Conservation (phyloP, 2,113 vertebrate genomes). For the Carollia perspicillata region DNA sequence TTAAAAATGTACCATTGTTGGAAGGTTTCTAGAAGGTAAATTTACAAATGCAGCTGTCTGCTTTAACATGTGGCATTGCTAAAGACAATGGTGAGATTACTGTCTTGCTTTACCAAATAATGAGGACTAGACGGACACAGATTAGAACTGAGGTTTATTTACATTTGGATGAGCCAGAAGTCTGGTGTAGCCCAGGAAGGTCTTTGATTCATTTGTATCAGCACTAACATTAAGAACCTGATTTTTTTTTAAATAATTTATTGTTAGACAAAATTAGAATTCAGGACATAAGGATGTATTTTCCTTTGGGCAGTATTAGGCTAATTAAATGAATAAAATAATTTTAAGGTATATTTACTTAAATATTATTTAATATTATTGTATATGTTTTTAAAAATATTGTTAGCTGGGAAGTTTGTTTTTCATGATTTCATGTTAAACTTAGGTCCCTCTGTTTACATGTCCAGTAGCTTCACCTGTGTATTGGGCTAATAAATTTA, state of each 20-base stretch:
- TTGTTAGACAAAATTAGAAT: conserved; percentile 29
- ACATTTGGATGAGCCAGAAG: conserved; percentile 21
- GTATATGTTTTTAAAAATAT: background rate
- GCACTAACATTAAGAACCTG: background rate
- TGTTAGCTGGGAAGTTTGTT: background rate
- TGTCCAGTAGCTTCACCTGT: conserved; percentile 35
- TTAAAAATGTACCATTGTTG: background rate
- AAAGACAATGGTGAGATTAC: conserved; percentile 47
- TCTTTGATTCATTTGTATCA: conserved; percentile 23
- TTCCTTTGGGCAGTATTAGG: background rate
- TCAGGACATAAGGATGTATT: background rate
- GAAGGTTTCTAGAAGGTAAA: background rate
- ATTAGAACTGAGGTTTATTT: conserved; percentile 26
- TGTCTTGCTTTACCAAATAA: conserved; percentile 7
- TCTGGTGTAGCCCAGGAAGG: conserved; percentile 19
- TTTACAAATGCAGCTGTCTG: background rate
- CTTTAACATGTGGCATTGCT: background rate
- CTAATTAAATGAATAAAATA: conserved; percentile 5
- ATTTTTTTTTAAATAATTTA: background rate
- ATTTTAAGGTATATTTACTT: background rate
- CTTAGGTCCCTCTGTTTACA: background rate
- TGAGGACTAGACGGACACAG: background rate
- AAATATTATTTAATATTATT: background rate
- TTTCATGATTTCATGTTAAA: conserved; percentile 18
- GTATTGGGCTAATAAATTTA: background rate